Percentiles rank a stretch among this genome's conserved stretches.
Conservation (phyloP, 2,113 vertebrate genomes). For the Speoplatyrhinus poulsoni region DNA sequence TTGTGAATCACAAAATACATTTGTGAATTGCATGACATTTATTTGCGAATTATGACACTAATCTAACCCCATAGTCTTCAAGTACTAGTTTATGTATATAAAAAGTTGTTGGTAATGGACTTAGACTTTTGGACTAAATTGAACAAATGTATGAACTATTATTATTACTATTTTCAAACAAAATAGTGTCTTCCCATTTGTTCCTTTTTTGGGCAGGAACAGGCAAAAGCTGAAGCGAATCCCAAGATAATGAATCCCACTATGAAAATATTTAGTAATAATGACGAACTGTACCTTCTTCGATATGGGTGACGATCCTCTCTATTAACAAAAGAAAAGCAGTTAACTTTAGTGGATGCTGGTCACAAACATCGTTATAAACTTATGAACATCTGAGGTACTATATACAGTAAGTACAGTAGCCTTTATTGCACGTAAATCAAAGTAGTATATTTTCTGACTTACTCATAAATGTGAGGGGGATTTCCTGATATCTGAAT, state of each 20-base stretch:
- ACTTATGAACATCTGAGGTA: neutral
- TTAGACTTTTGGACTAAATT: too few species aligned
- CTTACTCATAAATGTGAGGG: conserved; percentile 91
- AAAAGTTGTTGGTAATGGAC: too few species aligned
- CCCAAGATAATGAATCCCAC: neutral
- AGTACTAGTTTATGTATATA: too few species aligned
- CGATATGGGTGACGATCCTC: conserved; percentile 51
- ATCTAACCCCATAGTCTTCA: too few species aligned
- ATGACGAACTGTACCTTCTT: conserved; percentile 54
- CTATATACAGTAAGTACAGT: neutral
- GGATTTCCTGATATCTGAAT: conserved; percentile 91
- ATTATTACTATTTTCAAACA: too few species aligned
- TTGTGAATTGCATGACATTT: too few species aligned
- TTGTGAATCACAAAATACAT: too few species aligned
- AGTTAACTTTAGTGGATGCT: neutral
- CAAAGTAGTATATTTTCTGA: conserved; percentile 35
- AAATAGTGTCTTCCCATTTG: too few species aligned
- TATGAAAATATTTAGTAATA: conserved; percentile 23
- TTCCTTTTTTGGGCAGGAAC: too few species aligned
- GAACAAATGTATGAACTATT: too few species aligned
- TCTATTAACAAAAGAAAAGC: conserved; percentile 50
- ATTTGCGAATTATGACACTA: too few species aligned
- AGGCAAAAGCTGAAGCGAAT: too few species aligned
- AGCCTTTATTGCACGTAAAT: neutral
- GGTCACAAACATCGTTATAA: neutral